phyloP scores from a whole-genome alignment of 2,888 invertebrate genomes.

The Hirtodrosophila cameraria region DNA sequence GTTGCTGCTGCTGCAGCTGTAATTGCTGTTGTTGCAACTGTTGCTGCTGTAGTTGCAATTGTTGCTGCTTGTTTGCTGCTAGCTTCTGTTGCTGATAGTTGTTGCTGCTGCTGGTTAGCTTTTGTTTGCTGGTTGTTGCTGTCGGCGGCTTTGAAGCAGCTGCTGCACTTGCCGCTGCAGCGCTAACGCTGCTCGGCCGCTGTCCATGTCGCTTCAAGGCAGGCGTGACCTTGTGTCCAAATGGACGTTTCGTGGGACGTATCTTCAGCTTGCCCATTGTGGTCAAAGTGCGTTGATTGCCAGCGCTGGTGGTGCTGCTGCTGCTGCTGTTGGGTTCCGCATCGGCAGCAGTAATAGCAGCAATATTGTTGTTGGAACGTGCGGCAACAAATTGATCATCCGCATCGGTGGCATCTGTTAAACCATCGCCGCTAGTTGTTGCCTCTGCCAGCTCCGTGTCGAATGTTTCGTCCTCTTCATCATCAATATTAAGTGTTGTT shows the following conservation, averaged over 20 bases:
- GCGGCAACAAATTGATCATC: conserved; percentile 82
- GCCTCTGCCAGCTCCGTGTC: conserved; percentile 45
- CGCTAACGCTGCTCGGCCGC: conserved; percentile 63
- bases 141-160: conserved; percentile 70
- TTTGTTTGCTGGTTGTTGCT: conserved; percentile 54
- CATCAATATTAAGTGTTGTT: conserved; percentile 31
- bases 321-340: conserved; percentile 51
- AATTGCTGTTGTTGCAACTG: conserved; percentile 44
- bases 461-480: conserved; percentile 21
- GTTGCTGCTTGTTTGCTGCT: conserved; percentile 51
- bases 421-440: conserved; percentile 64
- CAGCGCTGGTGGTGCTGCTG: conserved; percentile 64
- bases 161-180: conserved; percentile 63
- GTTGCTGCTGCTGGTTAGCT: conserved; percentile 21
- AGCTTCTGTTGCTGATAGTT: conserved; percentile 42
- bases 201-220: conserved; percentile 68
- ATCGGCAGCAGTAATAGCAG: conserved; percentile 81
- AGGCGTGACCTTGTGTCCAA: conserved; percentile 55
- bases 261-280: conserved; percentile 78
- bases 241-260: conserved; percentile 75
- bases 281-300: conserved; percentile 81
- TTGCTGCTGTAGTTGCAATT: conserved; percentile 37
- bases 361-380: conserved; percentile 81
- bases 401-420: conserved; percentile 79
- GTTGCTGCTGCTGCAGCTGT: conserved; percentile 61